Conservation (phyloP, 2,797 vertebrate genomes). For the Characodon lateralis region DNA sequence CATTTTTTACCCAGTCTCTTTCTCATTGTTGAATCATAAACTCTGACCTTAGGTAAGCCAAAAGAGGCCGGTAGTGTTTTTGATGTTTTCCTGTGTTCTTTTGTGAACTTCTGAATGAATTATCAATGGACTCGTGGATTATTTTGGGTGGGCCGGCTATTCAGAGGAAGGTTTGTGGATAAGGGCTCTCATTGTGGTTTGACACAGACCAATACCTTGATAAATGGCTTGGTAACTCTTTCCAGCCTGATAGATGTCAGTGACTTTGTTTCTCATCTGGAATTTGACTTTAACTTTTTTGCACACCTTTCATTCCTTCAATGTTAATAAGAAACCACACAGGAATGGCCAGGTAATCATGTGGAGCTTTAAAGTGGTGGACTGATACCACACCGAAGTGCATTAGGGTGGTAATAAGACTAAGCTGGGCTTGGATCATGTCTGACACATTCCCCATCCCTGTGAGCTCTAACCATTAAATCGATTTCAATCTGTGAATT, state of each 20-base stretch:
- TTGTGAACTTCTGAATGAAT: background rate
- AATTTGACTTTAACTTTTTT: constrained; percentile 27
- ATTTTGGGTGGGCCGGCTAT: background rate
- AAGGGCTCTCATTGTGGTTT: background rate
- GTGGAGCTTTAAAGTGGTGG: constrained; percentile 27
- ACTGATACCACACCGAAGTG: constrained; percentile 46
- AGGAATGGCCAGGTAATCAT: constrained; percentile 50
- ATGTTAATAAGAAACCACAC: constrained; percentile 60
- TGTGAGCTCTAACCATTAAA: constrained; percentile 67
- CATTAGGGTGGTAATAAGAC: constrained; percentile 67
- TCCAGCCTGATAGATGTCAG: background rate
- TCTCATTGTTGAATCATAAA: background rate
- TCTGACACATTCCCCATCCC: constrained; percentile 63
- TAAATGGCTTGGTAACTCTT: background rate
- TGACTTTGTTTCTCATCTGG: background rate
- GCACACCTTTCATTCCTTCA: constrained; percentile 42
- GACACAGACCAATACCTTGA: background rate
- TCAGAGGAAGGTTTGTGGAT: background rate
- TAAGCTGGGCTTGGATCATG: constrained; percentile 60
- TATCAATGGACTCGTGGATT: background rate
- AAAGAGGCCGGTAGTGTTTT: background rate
- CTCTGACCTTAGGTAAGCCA: background rate
- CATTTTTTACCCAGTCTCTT: background rate
- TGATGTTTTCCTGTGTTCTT: background rate
- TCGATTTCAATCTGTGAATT: constrained; percentile 66